Evolutionary conservation across 2,797 vertebrate genomes (phyloP), one percentile per base, ranked within the genome.

Genomic region (Kryptopterus vitreolus): DNA sequence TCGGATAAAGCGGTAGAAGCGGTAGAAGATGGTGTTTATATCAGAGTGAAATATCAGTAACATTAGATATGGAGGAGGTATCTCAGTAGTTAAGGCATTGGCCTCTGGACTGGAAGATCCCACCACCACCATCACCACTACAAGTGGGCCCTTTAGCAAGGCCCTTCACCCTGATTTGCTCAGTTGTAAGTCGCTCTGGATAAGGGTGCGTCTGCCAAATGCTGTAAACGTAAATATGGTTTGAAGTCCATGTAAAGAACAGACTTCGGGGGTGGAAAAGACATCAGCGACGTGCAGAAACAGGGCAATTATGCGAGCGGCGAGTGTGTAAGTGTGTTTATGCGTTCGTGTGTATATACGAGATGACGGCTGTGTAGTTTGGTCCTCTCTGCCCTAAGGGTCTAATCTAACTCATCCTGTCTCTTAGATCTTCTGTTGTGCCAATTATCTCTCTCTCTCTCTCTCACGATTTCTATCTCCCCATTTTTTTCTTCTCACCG

Each of bases 361-460:
- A 31, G 71, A 46, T 74, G 26, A 79, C 43, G 65, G 53, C 35
- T 78, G 16, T 80, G 38, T 53, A 83, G 71, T 76, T 81, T 48
- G 68, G 59, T 69, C 61, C 50, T 61, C 1, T 75, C 20, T 81
- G 69, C 68, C 83, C 77, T 80, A 48, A 75, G 79, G 78, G 59
- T 81, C 35, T 31, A 63, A 59, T 82, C 48, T 75, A 55, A 33
- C 79, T 79, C 68, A 74, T 73, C 69, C 53, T 79, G 63, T 62
- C 29, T 65, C 63, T 80, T 38, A 63, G 35, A 82, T 78, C 70
- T 52, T 75, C 53, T 59, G 24, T 62, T 78, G 63, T 77, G 79
- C 66, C 79, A 78, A 73, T 84, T 81, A 77, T 58, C 11, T 66
- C 52, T 63, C n/a, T 62, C 29, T 38, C n/a, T 66, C 43, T 26